These are phyloP conservation scores for Heliocidaris tuberculata DNA, from an alignment of 35 echinoderm and acorn worm genomes.

Conservation along the genomic window DNA sequence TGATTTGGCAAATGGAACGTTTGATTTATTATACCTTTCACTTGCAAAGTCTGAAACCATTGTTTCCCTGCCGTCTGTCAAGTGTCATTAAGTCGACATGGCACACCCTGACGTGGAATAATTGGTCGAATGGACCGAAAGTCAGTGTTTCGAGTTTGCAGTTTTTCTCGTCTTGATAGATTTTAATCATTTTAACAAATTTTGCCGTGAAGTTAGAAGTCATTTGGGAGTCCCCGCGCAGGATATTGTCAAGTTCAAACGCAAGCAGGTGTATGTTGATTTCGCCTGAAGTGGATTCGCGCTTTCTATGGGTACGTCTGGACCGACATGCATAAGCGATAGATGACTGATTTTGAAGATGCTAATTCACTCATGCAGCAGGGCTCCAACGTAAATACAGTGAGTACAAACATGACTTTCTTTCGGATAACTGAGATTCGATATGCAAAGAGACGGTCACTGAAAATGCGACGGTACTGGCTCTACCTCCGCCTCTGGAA, in stretches of 20 bases:
- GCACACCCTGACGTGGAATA: too few species aligned
- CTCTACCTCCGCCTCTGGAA: not conserved
- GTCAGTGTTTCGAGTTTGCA: not conserved
- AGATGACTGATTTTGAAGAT: not conserved
- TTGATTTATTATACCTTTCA: too few species aligned
- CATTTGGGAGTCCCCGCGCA: not conserved
- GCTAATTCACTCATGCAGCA: not conserved
- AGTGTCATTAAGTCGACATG: too few species aligned
- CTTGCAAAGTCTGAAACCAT: too few species aligned
- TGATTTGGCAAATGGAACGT: too few species aligned
- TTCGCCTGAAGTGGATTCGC: not conserved
- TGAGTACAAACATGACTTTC: not conserved
- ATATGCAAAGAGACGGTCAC: not conserved
- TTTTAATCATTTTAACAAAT: not conserved
- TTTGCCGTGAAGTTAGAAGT: not conserved
- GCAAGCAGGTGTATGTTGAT: not conserved
- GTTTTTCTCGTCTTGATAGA: not conserved
- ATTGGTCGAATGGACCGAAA: not conserved
- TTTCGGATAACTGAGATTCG: not conserved
- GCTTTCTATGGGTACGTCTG: not conserved
- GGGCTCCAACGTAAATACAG: not conserved
- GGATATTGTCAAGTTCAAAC: not conserved
- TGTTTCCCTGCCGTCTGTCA: too few species aligned
- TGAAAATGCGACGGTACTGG: not conserved
- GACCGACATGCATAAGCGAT: not conserved